phyloP scores from a whole-genome alignment of 37 sponge, comb jelly and placozoan genomes.

The Amphimedon queenslandica region DNA sequence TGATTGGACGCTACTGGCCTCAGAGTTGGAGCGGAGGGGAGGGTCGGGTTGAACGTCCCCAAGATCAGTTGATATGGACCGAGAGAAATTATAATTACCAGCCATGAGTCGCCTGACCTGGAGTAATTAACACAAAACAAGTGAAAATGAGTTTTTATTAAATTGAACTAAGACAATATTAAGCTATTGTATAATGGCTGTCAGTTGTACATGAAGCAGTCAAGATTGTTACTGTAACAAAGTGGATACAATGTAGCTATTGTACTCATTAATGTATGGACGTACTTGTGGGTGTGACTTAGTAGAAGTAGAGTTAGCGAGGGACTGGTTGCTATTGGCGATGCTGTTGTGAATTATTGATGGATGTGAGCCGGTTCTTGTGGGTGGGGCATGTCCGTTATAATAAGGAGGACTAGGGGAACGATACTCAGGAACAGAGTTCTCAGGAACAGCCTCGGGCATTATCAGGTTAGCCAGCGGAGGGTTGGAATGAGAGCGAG shows the following conservation, averaged over 20 bases:
- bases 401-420: constrained; percentile 42
- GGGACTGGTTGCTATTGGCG: too few relatives aligned
- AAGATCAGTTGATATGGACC: constrained; percentile 21
- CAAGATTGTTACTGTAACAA: too few relatives aligned
- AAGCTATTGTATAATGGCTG: too few relatives aligned
- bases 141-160: too few relatives aligned
- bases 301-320: background rate
- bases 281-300: constrained; percentile 19
- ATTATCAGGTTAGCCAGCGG: constrained; percentile 26
- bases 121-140: too few relatives aligned
- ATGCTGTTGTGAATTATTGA: constrained; percentile 7
- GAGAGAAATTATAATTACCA: constrained; percentile 11
- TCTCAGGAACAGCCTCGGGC: background rate
- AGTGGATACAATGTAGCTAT: too few relatives aligned
- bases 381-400: constrained; percentile 25
- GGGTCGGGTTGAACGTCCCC: background rate
- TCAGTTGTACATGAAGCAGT: too few relatives aligned
- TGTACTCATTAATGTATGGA: too few relatives aligned
- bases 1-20: background rate
- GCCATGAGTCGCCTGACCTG: constrained; percentile 17
- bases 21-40: constrained; percentile 18
- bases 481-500: constrained; percentile 50
- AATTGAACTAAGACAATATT: too few relatives aligned
- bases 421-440: background rate
- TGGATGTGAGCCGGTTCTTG: constrained; percentile 36